These are phyloP conservation scores for Argyresthia goedartella DNA, from an alignment of 2,888 invertebrate genomes.

Conservation along the genomic window DNA sequence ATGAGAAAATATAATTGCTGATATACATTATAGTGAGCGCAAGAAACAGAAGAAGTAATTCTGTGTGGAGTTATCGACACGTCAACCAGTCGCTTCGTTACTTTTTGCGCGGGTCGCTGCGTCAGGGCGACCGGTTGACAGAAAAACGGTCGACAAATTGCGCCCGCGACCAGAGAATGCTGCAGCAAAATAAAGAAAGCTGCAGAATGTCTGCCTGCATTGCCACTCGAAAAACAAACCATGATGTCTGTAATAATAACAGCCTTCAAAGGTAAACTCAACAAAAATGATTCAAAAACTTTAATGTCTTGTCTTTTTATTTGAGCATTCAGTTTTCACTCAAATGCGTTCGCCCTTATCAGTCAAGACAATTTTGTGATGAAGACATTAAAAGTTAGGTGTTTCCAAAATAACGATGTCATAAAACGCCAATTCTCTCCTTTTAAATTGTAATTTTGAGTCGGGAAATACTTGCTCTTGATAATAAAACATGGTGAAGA, in stretches of 20 bases:
- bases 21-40: constrained; percentile 8
- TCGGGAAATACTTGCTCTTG: constrained; percentile 30
- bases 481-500: constrained; percentile 39
- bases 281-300: not conserved
- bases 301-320: not conserved
- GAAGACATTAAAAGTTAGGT: constrained; percentile 27
- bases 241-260: not conserved
- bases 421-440: constrained; percentile 40
- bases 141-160: constrained; percentile 60
- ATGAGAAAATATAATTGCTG: constrained; percentile 8
- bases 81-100: constrained; percentile 53
- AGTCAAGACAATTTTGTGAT: not conserved
- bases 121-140: constrained; percentile 48
- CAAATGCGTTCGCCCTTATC: not conserved
- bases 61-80: constrained; percentile 40
- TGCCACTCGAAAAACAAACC: not conserved
- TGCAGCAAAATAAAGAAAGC: constrained; percentile 31
- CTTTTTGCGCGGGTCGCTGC: constrained; percentile 27
- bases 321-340: not conserved
- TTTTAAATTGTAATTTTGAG: constrained; percentile 47
- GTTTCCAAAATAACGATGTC: constrained; percentile 34
- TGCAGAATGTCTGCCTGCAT: constrained; percentile 8
- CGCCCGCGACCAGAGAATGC: constrained; percentile 17
- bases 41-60: constrained; percentile 52
- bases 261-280: not conserved